A percentile compares a stretch with the other conserved stretches of the same genome.
phyloP scores from a whole-genome alignment of 2,888 invertebrate species.

The Ectemnius cavifrons region DNA sequence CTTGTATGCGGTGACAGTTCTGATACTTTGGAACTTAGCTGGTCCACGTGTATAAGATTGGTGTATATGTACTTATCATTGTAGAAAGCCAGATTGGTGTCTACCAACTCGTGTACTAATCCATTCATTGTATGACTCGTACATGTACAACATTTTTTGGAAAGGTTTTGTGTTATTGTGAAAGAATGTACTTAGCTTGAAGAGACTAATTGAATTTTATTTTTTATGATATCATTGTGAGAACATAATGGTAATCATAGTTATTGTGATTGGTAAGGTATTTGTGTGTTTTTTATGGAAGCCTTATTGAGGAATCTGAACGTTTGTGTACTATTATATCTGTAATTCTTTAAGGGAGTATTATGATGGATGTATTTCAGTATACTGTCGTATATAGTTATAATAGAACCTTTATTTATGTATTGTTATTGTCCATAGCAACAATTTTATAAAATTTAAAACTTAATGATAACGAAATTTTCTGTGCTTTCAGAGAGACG shows the following conservation, averaged over 20 bases:
- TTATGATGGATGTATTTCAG: constrained; percentile 21
- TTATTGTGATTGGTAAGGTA: constrained; percentile 14
- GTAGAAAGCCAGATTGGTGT: neutral
- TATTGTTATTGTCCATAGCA: constrained; percentile 36
- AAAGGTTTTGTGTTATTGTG: constrained; percentile 11
- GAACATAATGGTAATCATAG: too few relatives aligned
- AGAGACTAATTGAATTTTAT: neutral
- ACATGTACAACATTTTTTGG: constrained; percentile 26
- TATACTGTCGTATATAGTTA: constrained; percentile 16
- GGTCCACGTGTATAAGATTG: neutral
- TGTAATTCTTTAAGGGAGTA: constrained; percentile 4
- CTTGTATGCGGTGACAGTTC: constrained; percentile 27
- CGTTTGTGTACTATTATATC: neutral
- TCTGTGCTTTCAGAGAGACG: constrained; percentile 76
- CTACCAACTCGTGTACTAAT: neutral
- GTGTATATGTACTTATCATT: neutral
- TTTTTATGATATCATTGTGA: neutral
- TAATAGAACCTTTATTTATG: constrained; percentile 20
- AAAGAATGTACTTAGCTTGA: constrained; percentile 3
- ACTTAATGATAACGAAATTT: constrained; percentile 7
- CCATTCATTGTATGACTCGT: constrained; percentile 12
- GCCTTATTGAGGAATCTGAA: neutral
- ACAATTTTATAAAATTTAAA: constrained; percentile 21
- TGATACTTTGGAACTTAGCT: constrained; percentile 17
- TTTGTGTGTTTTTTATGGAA: constrained; percentile 23